Conservation (phyloP, 2,888 invertebrate genomes). For the Parochlus steinenii region DNA sequence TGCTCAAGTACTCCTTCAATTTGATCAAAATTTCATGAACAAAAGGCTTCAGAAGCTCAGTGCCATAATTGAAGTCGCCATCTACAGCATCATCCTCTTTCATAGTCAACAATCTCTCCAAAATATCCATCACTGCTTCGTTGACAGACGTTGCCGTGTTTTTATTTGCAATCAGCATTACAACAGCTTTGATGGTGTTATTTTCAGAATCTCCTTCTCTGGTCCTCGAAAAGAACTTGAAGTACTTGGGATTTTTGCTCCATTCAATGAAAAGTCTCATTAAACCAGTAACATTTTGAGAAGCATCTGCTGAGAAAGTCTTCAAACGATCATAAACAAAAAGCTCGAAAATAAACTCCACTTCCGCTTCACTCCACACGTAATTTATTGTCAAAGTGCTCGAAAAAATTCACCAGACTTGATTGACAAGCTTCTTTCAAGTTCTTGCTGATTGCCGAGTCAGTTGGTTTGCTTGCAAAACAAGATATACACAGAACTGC, state of each 20-base stretch:
- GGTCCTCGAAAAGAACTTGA: conserved; percentile 47
- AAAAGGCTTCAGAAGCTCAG: conserved; percentile 55
- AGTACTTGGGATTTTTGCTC: conserved; percentile 66
- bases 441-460: conserved; percentile 44
- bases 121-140: conserved; percentile 51
- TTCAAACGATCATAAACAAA: conserved; percentile 66
- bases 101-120: conserved; percentile 54
- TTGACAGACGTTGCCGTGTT: conserved; percentile 43
- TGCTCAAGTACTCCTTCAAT: conserved; percentile 38
- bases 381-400: conserved; percentile 64
- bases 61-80: conserved; percentile 47
- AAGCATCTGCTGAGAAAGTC: conserved; percentile 61
- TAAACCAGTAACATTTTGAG: conserved; percentile 66
- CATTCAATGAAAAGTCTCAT: conserved; percentile 64
- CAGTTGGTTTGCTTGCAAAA: conserved; percentile 33
- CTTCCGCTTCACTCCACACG: conserved; percentile 49
- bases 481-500: conserved; percentile 53
- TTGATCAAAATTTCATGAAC: conserved; percentile 45
- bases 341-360: conserved; percentile 57
- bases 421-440: conserved; percentile 44
- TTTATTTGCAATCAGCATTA: conserved; percentile 55
- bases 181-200: conserved; percentile 38
- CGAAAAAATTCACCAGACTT: conserved; percentile 55
- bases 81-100: conserved; percentile 37
- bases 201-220: conserved; percentile 32